These are phyloP conservation scores for Sakesphorus luctuosus DNA, from an alignment of 2,113 vertebrate genomes.

Conservation along the genomic window DNA sequence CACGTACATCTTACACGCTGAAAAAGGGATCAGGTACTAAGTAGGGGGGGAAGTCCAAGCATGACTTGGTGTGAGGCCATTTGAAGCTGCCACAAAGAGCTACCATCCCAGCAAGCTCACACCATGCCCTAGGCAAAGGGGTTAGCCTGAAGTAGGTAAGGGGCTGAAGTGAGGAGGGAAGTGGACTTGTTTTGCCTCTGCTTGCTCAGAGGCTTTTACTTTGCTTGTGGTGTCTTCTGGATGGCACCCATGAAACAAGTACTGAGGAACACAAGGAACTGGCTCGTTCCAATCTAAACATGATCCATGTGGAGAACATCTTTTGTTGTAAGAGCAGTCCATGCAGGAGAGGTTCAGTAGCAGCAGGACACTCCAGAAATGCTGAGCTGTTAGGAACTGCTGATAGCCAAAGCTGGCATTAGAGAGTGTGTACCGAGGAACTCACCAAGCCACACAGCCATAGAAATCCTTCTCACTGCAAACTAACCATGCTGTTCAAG, in stretches of 20 bases:
- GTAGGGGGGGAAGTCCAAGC: neutral
- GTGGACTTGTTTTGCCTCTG: neutral
- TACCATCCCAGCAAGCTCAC: neutral
- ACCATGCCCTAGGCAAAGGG: neutral
- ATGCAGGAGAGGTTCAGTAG: constrained; percentile 39
- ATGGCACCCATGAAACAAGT: neutral
- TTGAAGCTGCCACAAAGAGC: neutral
- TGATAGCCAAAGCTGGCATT: neutral
- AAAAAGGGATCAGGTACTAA: neutral
- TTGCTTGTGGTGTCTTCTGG: neutral
- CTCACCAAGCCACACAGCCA: constrained; percentile 15
- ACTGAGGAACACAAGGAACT: constrained; percentile 28
- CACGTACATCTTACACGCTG: accelerated
- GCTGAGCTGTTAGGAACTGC: constrained; percentile 4
- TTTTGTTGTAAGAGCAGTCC: constrained; percentile 10
- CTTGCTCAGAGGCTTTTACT: constrained; percentile 15
- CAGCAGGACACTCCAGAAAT: constrained; percentile 24
- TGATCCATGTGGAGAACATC: neutral
- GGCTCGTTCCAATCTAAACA: neutral
- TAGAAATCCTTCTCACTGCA: neutral
- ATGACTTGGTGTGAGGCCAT: neutral
- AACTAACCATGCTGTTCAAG: neutral
- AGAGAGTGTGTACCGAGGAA: constrained; percentile 5
- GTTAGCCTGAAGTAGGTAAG: neutral
- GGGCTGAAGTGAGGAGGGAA: neutral